Base-by-base conservation (phyloP, 2,113 vertebrate genomes). In the Oxygymnocypris stewartii region DNA sequence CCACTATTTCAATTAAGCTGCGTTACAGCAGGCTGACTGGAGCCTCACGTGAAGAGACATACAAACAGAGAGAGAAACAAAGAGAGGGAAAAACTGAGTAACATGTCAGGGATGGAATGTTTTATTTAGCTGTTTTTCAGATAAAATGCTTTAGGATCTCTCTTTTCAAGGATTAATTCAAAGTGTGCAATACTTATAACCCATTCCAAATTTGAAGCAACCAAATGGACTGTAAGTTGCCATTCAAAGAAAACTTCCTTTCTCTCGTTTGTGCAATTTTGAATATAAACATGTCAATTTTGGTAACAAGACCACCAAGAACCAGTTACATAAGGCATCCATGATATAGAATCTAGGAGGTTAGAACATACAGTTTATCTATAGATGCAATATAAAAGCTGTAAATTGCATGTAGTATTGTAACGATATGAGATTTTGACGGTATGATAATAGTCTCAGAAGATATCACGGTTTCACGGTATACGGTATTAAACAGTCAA, bases 1-100 rank as follows among this genome's bases (percentile, higher is more conserved):
- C 49, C 75, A 86, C 86, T 92, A 92, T 93, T 94, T 90, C 90
- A 93, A 94, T 93, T 91, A 91, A n/a, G 51, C 63, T 59, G 79
- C 79, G 71, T 85, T 91, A 90, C 89, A 89, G 90, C 84, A 83
- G 91, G 88, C 88, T 47, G 85, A 89, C 85, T 90, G 90, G 91
- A 91, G 91, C 90, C 88, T 90, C 69, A 75, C 74, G 75, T 71
- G 71, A 87, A 63, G 82, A 80, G 11, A 42, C 42, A 67, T 42
- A 75, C 51, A 63, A 82, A 0, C 0, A 79, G 37, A 75, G 78
- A 31, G 23, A 81, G n/a, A 85, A 40, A 71, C 40, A 54, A 37
- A 71, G 3, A 79, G 37, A 79, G 16, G 65, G 82, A 54, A 23
- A 76, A 54, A 78, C 51, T 42, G 35, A 63, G 59, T 35, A 75